Base-by-base conservation (phyloP, 2,888 invertebrate genomes). In the Reticulitermes lucifugus region DNA sequence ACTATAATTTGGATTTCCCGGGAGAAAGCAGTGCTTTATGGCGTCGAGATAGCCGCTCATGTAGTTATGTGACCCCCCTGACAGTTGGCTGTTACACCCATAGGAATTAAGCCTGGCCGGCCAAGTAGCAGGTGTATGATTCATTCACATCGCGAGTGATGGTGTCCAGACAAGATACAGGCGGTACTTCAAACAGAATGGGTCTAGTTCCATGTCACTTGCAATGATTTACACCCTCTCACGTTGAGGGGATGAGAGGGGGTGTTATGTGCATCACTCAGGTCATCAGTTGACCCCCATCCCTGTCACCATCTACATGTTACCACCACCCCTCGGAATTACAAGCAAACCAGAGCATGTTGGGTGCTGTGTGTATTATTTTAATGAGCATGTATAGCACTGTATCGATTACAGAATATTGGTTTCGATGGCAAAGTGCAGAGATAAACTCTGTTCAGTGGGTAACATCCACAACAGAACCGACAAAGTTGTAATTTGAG, bases 81-180 rank as follows among this genome's bases (percentile, higher is more conserved):
- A 65, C 65, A 65, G 65, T 65, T 65, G 65, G n/a, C n/a, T n/a
- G n/a, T 12, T 73, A 41, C 35, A n/a, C 41, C 41, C 73, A 21
- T 18, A 73, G 73, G 41, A 73, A 73, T 73, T 41, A 35, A 18
- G 12, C 18, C 73, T 41, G 21, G 6, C 14, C 6, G 73, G 5
- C 41, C 73, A 73, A 73, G 41, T 73, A 73, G 73, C 73, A 73
- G 73, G 73, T 41, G 5, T 73, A 73, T 73, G 73, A 73, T 73
- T 73, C 73, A 73, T 73, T 73, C 73, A 73, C 41, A 73, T 73
- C 35, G 7, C 35, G 25, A 41, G 14, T 41, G 73, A 73, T 73
- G 41, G 35, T 35, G 41, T 12, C 41, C 41, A 73, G 73, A 41
- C 73, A 73, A 41, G 73, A 41, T 41, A 73, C 73, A 41, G 73